Evolutionary conservation across 2,113 vertebrate genomes (phyloP).

Genomic region (Oreotrochilus melanogaster): DNA sequence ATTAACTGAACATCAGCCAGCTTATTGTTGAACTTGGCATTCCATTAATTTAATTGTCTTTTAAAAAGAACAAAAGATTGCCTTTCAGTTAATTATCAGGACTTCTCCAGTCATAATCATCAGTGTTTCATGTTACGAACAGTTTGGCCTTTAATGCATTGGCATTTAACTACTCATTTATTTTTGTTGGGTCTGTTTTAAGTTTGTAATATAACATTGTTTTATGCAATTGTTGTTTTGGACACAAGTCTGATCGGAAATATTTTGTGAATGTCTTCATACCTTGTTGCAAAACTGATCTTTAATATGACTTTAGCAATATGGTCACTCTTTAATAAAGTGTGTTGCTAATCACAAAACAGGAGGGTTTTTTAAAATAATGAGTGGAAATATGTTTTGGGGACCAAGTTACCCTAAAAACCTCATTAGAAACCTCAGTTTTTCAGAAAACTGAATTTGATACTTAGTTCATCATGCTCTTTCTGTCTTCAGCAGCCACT

Average conservation of each 20-base stretch:
- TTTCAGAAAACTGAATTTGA: background rate
- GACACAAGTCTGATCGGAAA: background rate
- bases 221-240: conserved; percentile 13
- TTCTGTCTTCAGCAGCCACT: background rate
- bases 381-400: background rate
- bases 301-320: background rate
- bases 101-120: conserved; percentile 65
- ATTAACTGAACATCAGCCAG: conserved; percentile 10
- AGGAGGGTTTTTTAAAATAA: background rate
- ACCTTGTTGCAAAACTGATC: conserved; percentile 10
- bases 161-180: conserved; percentile 72
- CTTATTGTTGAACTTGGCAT: background rate
- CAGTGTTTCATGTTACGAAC: conserved; percentile 63
- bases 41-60: conserved; percentile 18
- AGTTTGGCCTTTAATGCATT: conserved; percentile 64
- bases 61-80: conserved; percentile 17
- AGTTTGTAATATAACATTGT: conserved; percentile 55
- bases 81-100: conserved; percentile 36
- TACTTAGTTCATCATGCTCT: background rate
- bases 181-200: conserved; percentile 71
- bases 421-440: background rate
- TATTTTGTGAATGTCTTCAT: background rate
- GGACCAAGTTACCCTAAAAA: background rate
- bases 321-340: background rate
- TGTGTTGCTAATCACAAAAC: background rate